Evolutionary conservation across 2,888 invertebrate species (phyloP).

Genomic region (Dioctria linearis): DNA sequence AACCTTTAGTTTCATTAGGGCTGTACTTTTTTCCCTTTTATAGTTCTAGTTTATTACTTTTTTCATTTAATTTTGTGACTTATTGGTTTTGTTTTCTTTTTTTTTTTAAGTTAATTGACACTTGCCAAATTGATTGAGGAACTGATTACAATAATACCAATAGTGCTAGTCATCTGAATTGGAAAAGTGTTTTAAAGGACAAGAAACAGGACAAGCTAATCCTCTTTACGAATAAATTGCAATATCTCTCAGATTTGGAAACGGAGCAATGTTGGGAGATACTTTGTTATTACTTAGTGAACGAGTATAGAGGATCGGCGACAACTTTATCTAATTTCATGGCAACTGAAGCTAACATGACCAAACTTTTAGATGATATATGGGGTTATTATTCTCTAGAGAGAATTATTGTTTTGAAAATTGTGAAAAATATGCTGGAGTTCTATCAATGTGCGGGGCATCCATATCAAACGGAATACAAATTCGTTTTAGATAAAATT

Average conservation of each 20-base stretch:
- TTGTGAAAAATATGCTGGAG: constrained; percentile 78
- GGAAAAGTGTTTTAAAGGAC: constrained; percentile 72
- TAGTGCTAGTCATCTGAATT: no score
- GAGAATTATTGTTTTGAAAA: constrained; percentile 81
- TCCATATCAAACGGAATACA: constrained; percentile 75
- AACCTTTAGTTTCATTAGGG: no score
- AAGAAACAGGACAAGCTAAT: constrained; percentile 74
- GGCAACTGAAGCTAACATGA: constrained; percentile 75
- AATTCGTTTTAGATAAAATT: no score
- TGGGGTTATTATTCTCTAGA: constrained; percentile 84
- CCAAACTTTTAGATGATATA: constrained; percentile 76
- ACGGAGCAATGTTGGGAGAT: constrained; percentile 81
- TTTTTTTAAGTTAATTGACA: no score
- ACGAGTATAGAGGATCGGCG: constrained; percentile 81
- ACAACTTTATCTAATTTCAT: constrained; percentile 76
- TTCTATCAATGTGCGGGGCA: constrained; percentile 74
- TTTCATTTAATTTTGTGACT: no score
- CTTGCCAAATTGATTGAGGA: no score
- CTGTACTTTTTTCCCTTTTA: no score
- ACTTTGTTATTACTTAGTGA: constrained; percentile 81
- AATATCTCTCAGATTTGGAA: constrained; percentile 77
- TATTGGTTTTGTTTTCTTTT: no score
- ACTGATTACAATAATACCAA: no score
- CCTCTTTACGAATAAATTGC: constrained; percentile 73
- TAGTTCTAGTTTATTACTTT: no score